These are phyloP conservation scores for Heterodera schachtii DNA, from an alignment of 1,140 invertebrate genomes.

Conservation along the genomic window DNA sequence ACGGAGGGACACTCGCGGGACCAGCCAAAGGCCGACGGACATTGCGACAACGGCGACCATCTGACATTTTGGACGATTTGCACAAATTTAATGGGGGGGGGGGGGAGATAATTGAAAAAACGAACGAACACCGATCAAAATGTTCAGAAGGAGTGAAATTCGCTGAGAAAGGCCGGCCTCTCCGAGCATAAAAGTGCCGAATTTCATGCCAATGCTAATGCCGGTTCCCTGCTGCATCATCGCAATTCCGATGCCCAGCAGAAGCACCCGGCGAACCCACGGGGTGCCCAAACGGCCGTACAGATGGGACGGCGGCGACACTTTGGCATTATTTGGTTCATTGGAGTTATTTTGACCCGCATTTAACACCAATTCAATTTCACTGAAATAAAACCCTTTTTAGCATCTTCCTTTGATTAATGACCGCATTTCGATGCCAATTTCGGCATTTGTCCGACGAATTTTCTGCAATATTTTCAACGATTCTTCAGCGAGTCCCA, in stretches of 20 bases:
- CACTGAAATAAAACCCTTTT: not conserved
- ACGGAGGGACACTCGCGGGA: not conserved
- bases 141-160: not conserved
- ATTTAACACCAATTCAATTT: not conserved
- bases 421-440: slow-evolving; percentile 13
- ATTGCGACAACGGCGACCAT: not conserved
- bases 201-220: slow-evolving; percentile 21
- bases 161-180: not conserved
- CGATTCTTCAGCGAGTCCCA: not conserved
- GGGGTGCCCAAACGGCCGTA: not conserved
- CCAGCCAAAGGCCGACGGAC: not conserved
- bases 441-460: slow-evolving; percentile 11
- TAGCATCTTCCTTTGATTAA: not conserved
- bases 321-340: slow-evolving; percentile 6
- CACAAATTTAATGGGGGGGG: not conserved
- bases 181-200: slow-evolving; percentile 16
- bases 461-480: slow-evolving; percentile 8
- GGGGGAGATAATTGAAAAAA: not conserved
- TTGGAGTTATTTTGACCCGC: not conserved
- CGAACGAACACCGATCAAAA: not conserved
- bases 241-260: slow-evolving; percentile 25
- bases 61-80: not conserved
- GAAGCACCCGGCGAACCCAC: not conserved
- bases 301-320: not conserved
- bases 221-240: not conserved